Evolutionary conservation across 2,888 invertebrate genomes (phyloP).

Genomic region (Rhopalosiphum nymphaeae): DNA sequence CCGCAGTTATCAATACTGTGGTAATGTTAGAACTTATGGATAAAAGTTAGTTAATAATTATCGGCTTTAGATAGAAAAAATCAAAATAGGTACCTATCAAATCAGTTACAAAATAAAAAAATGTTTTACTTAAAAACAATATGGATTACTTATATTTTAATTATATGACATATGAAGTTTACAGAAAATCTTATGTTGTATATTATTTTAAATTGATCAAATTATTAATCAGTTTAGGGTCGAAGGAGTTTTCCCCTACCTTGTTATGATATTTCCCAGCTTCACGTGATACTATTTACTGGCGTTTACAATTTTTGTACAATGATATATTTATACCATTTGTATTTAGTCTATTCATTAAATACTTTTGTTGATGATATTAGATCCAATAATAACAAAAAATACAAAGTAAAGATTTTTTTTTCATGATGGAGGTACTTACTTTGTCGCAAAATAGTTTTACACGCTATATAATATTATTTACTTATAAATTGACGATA

Average conservation of each 20-base stretch:
- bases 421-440: neutral
- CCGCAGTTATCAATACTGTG: neutral
- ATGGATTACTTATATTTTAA: neutral
- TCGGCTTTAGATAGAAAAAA: neutral
- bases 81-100: neutral
- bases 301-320: neutral
- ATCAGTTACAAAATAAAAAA: too few relatives aligned
- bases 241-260: neutral
- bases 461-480: neutral
- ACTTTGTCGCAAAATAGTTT: neutral
- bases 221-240: neutral
- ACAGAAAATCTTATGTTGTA: neutral
- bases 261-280: neutral
- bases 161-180: neutral
- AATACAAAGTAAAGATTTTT: neutral
- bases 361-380: neutral
- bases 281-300: neutral
- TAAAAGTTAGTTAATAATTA: neutral
- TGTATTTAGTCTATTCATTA: neutral
- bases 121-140: neutral
- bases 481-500: neutral
- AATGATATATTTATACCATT: neutral
- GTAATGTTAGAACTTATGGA: neutral
- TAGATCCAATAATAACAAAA: neutral
- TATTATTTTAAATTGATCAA: neutral